Evolutionary conservation across 2,888 invertebrate species (phyloP).

Genomic region (Melangyna quadrimaculata): DNA sequence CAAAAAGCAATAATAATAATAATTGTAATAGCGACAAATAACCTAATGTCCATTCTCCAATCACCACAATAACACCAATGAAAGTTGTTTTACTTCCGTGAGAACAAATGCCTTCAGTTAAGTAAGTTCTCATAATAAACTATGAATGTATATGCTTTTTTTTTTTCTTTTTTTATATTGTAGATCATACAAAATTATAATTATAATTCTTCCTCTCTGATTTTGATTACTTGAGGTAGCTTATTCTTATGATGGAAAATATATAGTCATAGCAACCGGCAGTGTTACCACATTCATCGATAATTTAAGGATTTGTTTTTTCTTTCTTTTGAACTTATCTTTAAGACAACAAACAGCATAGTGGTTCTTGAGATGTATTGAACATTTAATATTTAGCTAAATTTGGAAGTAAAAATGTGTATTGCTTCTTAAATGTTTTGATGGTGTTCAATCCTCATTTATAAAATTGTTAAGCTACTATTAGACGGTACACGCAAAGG

Average conservation of each 20-base stretch:
- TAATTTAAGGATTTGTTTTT: no score
- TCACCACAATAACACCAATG: conserved; percentile 35
- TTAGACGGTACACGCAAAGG: no score
- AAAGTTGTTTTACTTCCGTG: conserved; percentile 67
- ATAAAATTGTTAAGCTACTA: no score
- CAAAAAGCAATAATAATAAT: background rate
- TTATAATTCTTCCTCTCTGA: conserved; percentile 9
- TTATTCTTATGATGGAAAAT: background rate
- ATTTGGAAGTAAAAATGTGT: no score
- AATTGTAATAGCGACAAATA: conserved; percentile 26
- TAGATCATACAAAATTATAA: conserved; percentile 46
- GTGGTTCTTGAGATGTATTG: no score
- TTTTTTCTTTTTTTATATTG: background rate
- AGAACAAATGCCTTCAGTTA: conserved; percentile 41
- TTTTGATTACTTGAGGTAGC: background rate
- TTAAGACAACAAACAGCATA: no score
- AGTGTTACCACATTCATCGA: background rate
- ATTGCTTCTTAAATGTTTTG: no score
- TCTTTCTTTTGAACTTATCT: no score
- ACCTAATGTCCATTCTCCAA: conserved; percentile 46
- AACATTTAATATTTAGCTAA: no score
- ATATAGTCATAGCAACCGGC: background rate
- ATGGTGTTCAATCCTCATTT: no score
- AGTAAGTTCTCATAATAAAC: conserved; percentile 57
- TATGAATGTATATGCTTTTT: conserved; percentile 26